Conservation (phyloP, 2,888 invertebrate species). For the Lepidocyrtoides sp. region DNA sequence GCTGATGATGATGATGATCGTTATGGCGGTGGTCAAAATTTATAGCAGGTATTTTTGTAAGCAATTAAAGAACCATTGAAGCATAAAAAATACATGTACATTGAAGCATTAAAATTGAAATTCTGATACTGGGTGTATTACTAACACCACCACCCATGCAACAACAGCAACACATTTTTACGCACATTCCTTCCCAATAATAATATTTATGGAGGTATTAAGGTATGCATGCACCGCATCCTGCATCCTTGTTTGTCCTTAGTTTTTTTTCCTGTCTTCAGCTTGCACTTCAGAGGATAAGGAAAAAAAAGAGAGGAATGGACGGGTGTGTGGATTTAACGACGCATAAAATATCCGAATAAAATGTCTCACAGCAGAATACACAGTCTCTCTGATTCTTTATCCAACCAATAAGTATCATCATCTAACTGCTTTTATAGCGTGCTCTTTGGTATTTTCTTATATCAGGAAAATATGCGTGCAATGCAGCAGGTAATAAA, state of each 20-base stretch:
- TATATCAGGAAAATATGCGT: constrained; percentile 45
- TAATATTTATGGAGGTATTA: constrained; percentile 61
- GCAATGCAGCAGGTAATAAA: constrained; percentile 24
- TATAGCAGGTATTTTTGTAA: constrained; percentile 31
- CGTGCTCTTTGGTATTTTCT: constrained; percentile 21
- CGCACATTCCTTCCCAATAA: constrained; percentile 69
- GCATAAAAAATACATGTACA: constrained; percentile 7
- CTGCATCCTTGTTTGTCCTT: background rate
- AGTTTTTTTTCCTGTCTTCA: background rate
- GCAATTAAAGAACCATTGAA: constrained; percentile 47
- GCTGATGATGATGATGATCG: background rate
- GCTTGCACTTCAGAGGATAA: constrained; percentile 9
- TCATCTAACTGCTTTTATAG: background rate
- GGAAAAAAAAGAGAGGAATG: constrained; percentile 38
- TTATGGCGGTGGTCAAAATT: background rate
- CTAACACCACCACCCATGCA: constrained; percentile 31
- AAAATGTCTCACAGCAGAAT: constrained; percentile 57
- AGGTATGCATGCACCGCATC: constrained; percentile 45
- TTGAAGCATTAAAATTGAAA: constrained; percentile 32
- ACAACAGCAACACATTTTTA: constrained; percentile 45
- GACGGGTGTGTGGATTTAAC: constrained; percentile 67
- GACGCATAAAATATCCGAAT: constrained; percentile 60
- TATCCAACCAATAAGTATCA: constrained; percentile 33
- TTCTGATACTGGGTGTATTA: constrained; percentile 28
- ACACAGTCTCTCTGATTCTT: background rate